Evolutionary conservation across 2,113 vertebrate species (phyloP), one percentile per base, ranked within the genome.

Genomic region (Furnarius figulus): DNA sequence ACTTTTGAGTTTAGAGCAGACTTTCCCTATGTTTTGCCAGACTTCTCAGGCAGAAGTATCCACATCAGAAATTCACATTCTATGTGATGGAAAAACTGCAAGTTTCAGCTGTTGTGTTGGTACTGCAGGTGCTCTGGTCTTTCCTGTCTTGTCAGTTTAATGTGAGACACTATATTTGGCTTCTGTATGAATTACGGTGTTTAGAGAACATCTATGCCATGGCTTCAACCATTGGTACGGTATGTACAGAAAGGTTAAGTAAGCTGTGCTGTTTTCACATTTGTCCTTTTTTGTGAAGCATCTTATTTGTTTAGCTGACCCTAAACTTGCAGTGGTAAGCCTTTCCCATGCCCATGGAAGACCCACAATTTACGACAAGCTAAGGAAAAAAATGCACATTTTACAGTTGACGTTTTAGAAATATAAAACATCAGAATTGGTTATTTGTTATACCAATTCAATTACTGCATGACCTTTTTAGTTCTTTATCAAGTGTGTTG

Each of bases 301-400:
- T 52, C 52, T 71, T 1, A 2, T 55, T 85, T 95, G 25, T 75
- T 85, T 75, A 73, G 14, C 30, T 72, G 30, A 44, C 27, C 30
- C 19, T 72, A 24, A 50, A 67, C 25, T 63, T 67, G 17, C 20
- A 75, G 31, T 9, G 6, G 5, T 58, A 56, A 74, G 25, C 11
- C 39, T 84, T 90, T 81, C 40, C 8, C 11, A 2, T 72, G 61
- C 28, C 17, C 12, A 3, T 62, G 40, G n/a, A 72, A 61, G 17
- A 18, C 14, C 9, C 7, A 22, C 12, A 30, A 22, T 39, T 68
- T 63, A 78, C 77, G 35, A 30, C 13, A 28, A 47, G 50, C 30
- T 27, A 39, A 86, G 56, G 28, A 35, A n/a, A 75, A 85, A 25
- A 1, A 23, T 0, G 5, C 1, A 0, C 25, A 5, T 77, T 84